Evolutionary conservation across 2,888 invertebrate genomes (phyloP).

Genomic region (Thecocarcelia acutangulata): DNA sequence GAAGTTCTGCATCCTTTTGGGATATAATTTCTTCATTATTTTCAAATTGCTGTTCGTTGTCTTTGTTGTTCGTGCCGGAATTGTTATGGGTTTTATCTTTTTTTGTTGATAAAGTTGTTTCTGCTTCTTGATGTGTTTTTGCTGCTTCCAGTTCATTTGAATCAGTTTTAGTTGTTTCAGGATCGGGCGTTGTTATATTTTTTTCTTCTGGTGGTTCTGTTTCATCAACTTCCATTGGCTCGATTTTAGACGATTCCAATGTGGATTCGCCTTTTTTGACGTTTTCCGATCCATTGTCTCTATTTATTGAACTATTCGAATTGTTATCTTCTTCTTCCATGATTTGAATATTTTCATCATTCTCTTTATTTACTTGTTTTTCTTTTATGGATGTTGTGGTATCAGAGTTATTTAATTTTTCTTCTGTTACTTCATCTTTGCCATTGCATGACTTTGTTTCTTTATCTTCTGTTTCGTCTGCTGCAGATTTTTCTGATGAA

Average conservation of each 20-base stretch:
- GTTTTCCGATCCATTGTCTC: neutral
- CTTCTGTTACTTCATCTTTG: neutral
- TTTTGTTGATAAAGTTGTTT: slow-evolving; percentile 27
- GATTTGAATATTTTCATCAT: neutral
- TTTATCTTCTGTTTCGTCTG: neutral
- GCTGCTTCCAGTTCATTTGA: slow-evolving; percentile 44
- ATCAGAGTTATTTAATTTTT: slow-evolving; percentile 9
- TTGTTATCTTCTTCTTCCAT: neutral
- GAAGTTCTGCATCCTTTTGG: neutral
- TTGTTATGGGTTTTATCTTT: neutral
- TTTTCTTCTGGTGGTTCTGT: slow-evolving; percentile 19
- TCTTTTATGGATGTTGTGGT: neutral
- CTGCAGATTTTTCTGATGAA: neutral
- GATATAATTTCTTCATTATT: too few relatives aligned
- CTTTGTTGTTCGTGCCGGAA: neutral
- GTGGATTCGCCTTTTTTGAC: slow-evolving; percentile 5
- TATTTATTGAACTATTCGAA: neutral
- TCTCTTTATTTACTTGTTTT: neutral
- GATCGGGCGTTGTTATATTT: neutral
- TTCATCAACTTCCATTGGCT: slow-evolving; percentile 31
- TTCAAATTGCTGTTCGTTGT: neutral
- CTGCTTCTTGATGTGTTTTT: slow-evolving; percentile 59
- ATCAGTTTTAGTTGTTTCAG: slow-evolving; percentile 6
- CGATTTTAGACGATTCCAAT: neutral
- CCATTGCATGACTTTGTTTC: neutral